Evolutionary conservation across 2,797 vertebrate species (phyloP).

Genomic region (Hemitrygon akajei): DNA sequence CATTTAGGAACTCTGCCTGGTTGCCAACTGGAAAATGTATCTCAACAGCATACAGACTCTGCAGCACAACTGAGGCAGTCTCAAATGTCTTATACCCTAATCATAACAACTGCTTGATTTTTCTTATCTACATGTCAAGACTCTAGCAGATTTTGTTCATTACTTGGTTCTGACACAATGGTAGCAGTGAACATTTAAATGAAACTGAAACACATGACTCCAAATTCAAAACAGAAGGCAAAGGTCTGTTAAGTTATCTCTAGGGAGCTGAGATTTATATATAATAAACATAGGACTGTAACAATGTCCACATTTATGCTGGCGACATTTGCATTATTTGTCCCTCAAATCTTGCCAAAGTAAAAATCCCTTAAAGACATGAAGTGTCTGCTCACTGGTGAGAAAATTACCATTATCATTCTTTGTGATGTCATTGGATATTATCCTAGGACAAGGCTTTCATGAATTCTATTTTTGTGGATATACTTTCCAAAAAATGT

Average conservation of each 20-base stretch:
- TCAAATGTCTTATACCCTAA: neutral
- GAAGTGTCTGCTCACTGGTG: neutral
- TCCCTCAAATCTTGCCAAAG: neutral
- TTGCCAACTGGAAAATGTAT: neutral
- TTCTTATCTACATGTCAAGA: neutral
- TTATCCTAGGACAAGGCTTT: neutral
- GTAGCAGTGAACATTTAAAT: too few relatives aligned
- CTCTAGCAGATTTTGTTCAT: too few relatives aligned
- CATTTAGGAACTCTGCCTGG: neutral
- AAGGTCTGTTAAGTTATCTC: neutral
- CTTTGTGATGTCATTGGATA: neutral
- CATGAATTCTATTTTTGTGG: neutral
- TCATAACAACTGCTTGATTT: neutral
- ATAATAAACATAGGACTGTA: neutral
- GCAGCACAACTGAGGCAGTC: too few relatives aligned
- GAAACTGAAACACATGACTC: neutral
- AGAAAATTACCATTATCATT: too few relatives aligned
- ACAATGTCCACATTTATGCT: neutral
- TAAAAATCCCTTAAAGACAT: neutral
- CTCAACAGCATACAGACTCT: neutral
- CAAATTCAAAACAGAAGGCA: neutral
- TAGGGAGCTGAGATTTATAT: neutral
- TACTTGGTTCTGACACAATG: neutral
- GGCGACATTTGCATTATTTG: too few relatives aligned
- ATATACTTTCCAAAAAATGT: neutral